Evolutionary conservation across 2,797 vertebrate species (phyloP).

Genomic region (Clarias laeviceps): DNA sequence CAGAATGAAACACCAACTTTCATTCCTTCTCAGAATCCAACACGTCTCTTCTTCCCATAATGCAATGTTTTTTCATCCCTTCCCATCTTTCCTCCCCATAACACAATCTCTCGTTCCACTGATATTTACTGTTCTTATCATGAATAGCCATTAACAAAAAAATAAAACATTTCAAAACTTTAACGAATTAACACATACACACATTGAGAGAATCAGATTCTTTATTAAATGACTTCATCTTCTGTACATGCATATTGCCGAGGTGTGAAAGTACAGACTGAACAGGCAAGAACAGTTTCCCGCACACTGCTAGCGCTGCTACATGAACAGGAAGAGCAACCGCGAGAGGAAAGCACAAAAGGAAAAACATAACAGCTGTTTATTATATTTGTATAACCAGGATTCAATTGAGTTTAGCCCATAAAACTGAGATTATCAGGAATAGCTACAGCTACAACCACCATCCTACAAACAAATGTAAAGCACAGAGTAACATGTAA

Average conservation of each 20-base stretch:
- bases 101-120: not conserved
- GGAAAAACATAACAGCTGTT: not conserved
- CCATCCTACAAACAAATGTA: slow-evolving; percentile 18
- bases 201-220: slow-evolving; percentile 71
- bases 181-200: slow-evolving; percentile 55
- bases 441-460: slow-evolving; percentile 58
- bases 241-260: slow-evolving; percentile 70
- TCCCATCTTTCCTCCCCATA: too few species aligned
- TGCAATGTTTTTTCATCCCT: not conserved
- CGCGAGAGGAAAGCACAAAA: not conserved
- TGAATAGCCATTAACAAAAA: not conserved
- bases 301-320: not conserved
- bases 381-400: slow-evolving; percentile 48
- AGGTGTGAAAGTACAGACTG: not conserved
- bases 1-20: too few species aligned
- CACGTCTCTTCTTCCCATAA: not conserved
- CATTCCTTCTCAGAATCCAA: too few species aligned
- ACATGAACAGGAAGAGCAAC: not conserved
- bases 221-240: slow-evolving; percentile 82
- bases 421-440: slow-evolving; percentile 49
- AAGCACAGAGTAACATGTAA: slow-evolving; percentile 62
- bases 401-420: slow-evolving; percentile 67
- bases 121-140: not conserved
- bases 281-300: not conserved
- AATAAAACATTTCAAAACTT: not conserved